Conservation (phyloP, 2,888 invertebrate species). For the Nephrotoma guestfalica region DNA sequence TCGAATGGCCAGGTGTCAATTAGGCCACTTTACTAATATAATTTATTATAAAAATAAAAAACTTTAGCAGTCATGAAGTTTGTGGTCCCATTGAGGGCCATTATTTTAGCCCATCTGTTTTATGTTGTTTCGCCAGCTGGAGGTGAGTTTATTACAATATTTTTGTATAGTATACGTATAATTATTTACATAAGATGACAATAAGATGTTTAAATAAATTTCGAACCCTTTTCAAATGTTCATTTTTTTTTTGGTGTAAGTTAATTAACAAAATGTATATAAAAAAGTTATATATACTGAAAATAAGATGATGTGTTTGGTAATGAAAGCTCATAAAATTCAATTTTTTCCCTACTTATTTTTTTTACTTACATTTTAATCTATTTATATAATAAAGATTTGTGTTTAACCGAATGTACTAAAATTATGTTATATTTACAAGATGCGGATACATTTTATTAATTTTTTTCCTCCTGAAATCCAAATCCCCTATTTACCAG, state of each 20-base stretch:
- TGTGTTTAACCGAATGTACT: background rate
- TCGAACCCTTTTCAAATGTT: background rate
- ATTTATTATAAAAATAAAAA: conserved; percentile 3
- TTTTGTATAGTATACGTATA: background rate
- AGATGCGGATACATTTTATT: background rate
- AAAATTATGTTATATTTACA: background rate
- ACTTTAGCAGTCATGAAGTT: conserved; percentile 28
- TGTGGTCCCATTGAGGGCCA: conserved; percentile 26
- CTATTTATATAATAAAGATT: background rate
- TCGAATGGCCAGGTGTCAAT: conserved; percentile 7
- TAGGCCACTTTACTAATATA: background rate
- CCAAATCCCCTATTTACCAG: background rate
- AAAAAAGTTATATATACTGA: background rate
- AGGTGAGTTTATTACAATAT: conserved; percentile 22
- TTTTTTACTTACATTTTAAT: background rate
- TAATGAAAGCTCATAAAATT: background rate
- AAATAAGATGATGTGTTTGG: background rate
- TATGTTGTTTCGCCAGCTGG: conserved; percentile 30
- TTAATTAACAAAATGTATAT: background rate
- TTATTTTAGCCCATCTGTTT: conserved; percentile 31
- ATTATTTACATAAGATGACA: background rate
- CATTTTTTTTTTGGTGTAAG: background rate
- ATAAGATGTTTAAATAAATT: background rate
- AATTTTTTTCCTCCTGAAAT: background rate
- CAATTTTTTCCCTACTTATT: background rate